Percentiles rank a stretch among this genome's conserved stretches.
Evolutionary conservation across 1,140 invertebrate species (phyloP).

Genomic region (Conopomorpha cramerella): DNA sequence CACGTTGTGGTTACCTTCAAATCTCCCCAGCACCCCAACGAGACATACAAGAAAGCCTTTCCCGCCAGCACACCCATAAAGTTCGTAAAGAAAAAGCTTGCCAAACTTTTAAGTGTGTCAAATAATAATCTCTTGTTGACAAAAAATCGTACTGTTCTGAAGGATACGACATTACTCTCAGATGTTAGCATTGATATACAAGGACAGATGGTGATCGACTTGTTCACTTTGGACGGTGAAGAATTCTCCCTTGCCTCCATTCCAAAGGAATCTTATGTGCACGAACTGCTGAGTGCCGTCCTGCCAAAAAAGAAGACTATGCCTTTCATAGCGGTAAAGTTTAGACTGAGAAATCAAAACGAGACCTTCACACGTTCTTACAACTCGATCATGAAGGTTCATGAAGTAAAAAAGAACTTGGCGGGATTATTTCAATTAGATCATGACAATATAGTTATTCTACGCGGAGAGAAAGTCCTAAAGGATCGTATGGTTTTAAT

Average conservation of each 20-base stretch:
- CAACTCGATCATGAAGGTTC: constrained; percentile 40
- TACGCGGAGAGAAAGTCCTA: constrained; percentile 32
- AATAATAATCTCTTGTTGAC: constrained; percentile 38
- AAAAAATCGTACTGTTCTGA: constrained; percentile 42
- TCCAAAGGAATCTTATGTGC: constrained; percentile 36
- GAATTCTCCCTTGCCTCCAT: constrained; percentile 36
- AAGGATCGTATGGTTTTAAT: constrained; percentile 38
- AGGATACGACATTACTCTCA: constrained; percentile 34
- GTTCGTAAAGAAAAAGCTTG: constrained; percentile 42
- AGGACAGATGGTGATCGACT: constrained; percentile 35
- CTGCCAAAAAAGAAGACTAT: constrained; percentile 37
- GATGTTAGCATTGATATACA: constrained; percentile 31
- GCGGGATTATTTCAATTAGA: constrained; percentile 36
- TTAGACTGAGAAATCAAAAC: constrained; percentile 43
- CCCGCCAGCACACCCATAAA: constrained; percentile 40
- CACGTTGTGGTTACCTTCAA: constrained; percentile 40
- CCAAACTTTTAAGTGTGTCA: constrained; percentile 38
- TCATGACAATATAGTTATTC: constrained; percentile 30
- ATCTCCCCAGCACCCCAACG: constrained; percentile 31
- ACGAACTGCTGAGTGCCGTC: constrained; percentile 35
- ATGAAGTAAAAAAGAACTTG: constrained; percentile 52
- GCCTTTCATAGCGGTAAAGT: constrained; percentile 50
- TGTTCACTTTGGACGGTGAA: constrained; percentile 38
- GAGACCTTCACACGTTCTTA: constrained; percentile 48
- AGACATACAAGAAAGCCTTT: constrained; percentile 46